Base-by-base conservation (phyloP, 2,113 vertebrate genomes). In the Chlamydotis undulata region DNA sequence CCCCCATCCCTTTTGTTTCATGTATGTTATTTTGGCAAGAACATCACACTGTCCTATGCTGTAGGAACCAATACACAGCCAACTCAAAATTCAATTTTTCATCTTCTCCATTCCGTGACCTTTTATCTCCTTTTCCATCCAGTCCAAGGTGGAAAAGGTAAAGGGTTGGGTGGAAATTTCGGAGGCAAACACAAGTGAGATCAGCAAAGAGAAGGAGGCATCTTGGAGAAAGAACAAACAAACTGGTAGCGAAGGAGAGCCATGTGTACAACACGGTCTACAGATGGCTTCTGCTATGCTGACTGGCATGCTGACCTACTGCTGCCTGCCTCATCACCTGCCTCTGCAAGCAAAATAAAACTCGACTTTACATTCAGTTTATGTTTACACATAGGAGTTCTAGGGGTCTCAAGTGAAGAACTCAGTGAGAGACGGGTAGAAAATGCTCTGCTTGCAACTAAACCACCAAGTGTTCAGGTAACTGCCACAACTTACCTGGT, bases 331-430 rank as follows among this genome's bases (percentile, higher is more conserved):
- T 39, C 64, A 47, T 29, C 25, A 12, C 14, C 28, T 8, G 6
- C 7, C 43, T 17, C 75, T 60, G 49, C 49, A 37, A 68, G 9
- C 23, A 19, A 55, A 68, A 50, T 29, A 56, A 67, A 37, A 41
- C 19, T 25, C 7, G 5, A 26, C 26, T 9, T 70, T 5, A 19
- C 2, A 2, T 28, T 81, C 45, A 35, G 22, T 35, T 59, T 35
- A 22, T 11, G 8, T 26, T 83, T 22, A 45, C 31, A 25, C 6
- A 16, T 3, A 4, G 0, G 2, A 23, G 24, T 6, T 64, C 64
- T 18, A 26, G 6, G 24, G 7, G 2, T 24, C 19, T 33, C 13
- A 43, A 47, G 24, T 6, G 21, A 63, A 43, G 41, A 43, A 43
- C 41, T 43, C 41, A 43, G 15, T 43, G 41, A 17, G 8, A 35